Evolutionary conservation across 2,888 invertebrate genomes (phyloP), one percentile per base, ranked within the genome.

Genomic region (Aquatica leii): DNA sequence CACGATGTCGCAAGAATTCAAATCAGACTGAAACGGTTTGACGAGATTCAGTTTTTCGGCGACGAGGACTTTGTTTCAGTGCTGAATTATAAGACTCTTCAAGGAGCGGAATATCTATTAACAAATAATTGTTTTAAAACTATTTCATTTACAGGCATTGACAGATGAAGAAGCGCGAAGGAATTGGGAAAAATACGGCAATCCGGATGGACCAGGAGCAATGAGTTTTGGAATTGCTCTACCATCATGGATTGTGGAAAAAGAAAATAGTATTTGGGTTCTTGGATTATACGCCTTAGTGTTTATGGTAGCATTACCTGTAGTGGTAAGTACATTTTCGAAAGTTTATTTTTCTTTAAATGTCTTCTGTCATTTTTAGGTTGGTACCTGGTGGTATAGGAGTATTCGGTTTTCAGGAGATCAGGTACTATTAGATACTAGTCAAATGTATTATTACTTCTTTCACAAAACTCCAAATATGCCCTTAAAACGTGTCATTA

Each of bases 161-260:
- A 99, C 99, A 60, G 97, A 99, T 84, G 98, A 98, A 71, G 97
- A 98, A 80, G 93, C 98, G 1, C 88, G 95, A 68, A 91, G 92
- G 79, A 99, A 99, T 83, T 99, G 97, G 95, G 97, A 98, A 79
- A 95, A 95, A 80, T 97, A 98, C 87, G 99, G 99, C 17, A 99
- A 99, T 85, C 99, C 99, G 0, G 99, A 99, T 86, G 99, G 99
- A 1, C 99, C 99, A 0, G 98, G 97, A 68, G 98, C 97, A 18
- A 98, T 97, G 90, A 96, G 95, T 74, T 99, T 99, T 87, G 99
- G 99, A 62, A 99, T 99, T 79, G 99, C 99, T 5, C 82, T 99
- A 56, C 99, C 99, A 4, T 98, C 98, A 57, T 99, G 99, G 99
- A 97, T 99, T 80, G 97, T 99, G 8, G 98, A 98, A 78, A 97